Evolutionary conservation across 2,113 vertebrate species (phyloP).

Genomic region (Tachycineta bicolor): DNA sequence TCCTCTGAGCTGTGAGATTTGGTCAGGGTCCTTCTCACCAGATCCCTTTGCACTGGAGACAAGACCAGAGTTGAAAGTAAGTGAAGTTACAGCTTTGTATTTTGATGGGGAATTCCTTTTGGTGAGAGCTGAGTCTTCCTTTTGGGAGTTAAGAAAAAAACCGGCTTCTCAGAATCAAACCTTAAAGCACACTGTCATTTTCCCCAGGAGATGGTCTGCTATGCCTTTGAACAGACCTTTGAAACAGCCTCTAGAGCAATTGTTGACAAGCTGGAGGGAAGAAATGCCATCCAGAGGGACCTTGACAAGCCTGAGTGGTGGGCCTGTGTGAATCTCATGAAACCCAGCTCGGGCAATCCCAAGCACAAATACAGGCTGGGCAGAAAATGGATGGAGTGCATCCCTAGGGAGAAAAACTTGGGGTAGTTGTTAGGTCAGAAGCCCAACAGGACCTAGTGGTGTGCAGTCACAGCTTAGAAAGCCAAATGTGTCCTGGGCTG

Average conservation of each 20-base stretch:
- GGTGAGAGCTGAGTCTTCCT: neutral
- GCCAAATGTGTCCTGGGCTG: neutral
- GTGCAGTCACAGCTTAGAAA: neutral
- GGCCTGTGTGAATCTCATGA: neutral
- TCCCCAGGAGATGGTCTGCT: neutral
- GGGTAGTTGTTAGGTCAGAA: neutral
- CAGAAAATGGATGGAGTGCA: neutral
- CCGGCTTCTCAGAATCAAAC: neutral
- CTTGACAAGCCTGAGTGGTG: neutral
- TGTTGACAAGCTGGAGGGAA: neutral
- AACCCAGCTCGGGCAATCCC: neutral
- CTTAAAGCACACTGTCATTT: neutral
- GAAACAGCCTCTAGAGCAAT: neutral
- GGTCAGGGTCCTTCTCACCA: neutral
- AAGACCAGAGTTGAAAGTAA: neutral
- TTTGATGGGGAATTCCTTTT: neutral
- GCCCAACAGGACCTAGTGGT: neutral
- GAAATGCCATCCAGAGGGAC: neutral
- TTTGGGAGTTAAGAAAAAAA: neutral
- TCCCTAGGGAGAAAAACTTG: neutral
- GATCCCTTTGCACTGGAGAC: neutral
- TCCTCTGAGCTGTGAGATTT: neutral
- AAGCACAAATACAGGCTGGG: neutral
- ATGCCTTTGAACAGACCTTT: neutral
- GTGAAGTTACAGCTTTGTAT: neutral